Conservation (phyloP, 2,113 vertebrate species). For the Petaurus breviceps region DNA sequence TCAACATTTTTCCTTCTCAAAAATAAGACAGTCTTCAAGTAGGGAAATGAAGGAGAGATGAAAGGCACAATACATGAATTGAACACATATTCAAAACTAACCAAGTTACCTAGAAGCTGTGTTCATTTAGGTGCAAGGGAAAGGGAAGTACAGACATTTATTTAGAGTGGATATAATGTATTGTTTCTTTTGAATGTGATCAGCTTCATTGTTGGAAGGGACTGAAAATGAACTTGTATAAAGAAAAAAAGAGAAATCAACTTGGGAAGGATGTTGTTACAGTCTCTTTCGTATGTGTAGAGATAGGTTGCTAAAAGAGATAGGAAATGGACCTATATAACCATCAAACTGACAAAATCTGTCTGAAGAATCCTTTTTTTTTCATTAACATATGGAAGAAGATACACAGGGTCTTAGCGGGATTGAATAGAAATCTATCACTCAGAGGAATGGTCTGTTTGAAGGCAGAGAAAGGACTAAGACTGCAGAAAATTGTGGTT, state of each 20-base stretch:
- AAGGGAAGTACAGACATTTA: neutral
- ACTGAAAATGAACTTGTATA: neutral
- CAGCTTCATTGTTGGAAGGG: neutral
- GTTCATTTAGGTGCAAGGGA: neutral
- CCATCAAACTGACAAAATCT: neutral
- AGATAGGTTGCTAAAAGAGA: neutral
- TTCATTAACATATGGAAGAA: neutral
- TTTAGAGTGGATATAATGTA: neutral
- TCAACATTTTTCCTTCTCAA: neutral
- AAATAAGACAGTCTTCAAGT: neutral
- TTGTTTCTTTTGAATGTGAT: neutral
- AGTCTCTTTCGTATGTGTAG: neutral
- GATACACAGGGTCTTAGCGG: neutral
- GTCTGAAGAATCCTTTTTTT: neutral
- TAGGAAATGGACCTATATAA: neutral
- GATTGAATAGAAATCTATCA: neutral
- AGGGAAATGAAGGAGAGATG: slow-evolving; percentile 20
- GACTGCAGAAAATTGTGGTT: neutral
- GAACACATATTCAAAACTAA: neutral
- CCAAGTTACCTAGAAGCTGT: neutral
- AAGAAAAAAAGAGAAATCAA: neutral
- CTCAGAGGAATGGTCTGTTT: neutral
- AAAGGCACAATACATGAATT: neutral
- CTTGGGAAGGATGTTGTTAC: neutral
- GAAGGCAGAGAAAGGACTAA: neutral